Evolutionary conservation across 2,797 vertebrate genomes (phyloP).

Genomic region (Hydrophis major): DNA sequence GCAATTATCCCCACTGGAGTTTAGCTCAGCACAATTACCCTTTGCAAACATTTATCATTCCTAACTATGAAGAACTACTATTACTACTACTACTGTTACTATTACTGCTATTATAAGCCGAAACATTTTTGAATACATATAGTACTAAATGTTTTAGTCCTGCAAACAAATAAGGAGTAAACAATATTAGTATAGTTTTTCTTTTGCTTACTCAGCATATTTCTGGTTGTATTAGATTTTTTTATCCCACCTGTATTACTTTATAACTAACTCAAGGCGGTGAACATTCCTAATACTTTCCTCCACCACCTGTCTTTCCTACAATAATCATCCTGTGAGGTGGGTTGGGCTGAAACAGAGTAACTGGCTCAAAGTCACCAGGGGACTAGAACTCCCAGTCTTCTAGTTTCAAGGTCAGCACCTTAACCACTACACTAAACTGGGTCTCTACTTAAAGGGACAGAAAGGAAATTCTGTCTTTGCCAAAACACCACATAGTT

Average conservation of each 20-base stretch:
- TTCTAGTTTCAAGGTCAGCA: background rate
- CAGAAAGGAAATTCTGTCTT: background rate
- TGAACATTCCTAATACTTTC: background rate
- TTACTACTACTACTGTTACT: background rate
- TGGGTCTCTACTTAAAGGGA: background rate
- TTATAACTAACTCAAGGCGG: background rate
- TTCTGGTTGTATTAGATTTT: background rate
- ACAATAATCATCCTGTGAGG: background rate
- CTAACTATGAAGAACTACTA: background rate
- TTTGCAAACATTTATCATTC: background rate
- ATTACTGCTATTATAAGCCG: too few species aligned
- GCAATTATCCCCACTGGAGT: slow-evolving; percentile 10
- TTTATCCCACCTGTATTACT: background rate
- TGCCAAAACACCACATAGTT: background rate
- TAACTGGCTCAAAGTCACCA: background rate
- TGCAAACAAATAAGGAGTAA: background rate
- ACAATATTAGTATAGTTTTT: background rate
- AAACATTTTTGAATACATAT: background rate
- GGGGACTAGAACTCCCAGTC: background rate
- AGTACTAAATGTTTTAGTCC: background rate
- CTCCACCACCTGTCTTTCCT: background rate
- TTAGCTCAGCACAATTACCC: background rate
- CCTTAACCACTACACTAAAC: background rate
- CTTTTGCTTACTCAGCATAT: background rate
- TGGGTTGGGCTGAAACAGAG: background rate